Evolutionary conservation across 1,140 invertebrate genomes (phyloP), one percentile per base, ranked within the genome.

Genomic region (Sitobion miscanthi): DNA sequence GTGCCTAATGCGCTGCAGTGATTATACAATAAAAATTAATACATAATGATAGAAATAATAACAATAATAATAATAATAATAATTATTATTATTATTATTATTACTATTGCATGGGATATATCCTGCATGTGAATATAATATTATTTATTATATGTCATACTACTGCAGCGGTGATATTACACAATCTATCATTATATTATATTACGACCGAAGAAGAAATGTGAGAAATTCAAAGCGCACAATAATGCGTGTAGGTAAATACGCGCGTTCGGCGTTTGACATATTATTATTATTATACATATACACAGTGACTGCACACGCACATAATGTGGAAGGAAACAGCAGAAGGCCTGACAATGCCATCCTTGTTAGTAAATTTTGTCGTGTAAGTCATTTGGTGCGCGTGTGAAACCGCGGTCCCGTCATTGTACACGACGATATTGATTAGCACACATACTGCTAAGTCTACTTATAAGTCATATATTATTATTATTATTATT

Each of bases 361-460:
- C 52, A 25, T 89, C 35, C 52, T 89, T 57, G 88, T 89, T 89
- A 54, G 88, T 57, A 21, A 89, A 89, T 89, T 54, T 52, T 83
- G 91, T 83, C 90, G 42, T 47, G 42, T 77, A 82, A 91, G 90
- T 91, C 62, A 47, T 92, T 83, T 82, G 23, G 23, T 14, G 83
- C 91, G 69, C 77, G 91, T 89, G 88, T 92, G 69, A 92, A 92
- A 92, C 45, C 91, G 47, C 30, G 62, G 23, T 69, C 4, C 42
- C 1, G 42, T 45, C 54, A 77, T 77, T 77, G 54, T 62, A 54
- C 52, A 90, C 47, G 47, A 38, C 47, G 47, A 52, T 92, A 92
- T 92, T 83, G 77, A 92, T 92, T 92, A 83, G 91, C 86, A 88
- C 86, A 49, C 86, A 47, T 23, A n/a, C 86, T 30, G 21, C 52